A percentile compares a stretch with the other conserved stretches of the same genome.
Evolutionary conservation across 2,888 invertebrate species (phyloP).

Genomic region (Limnephilus auricula): DNA sequence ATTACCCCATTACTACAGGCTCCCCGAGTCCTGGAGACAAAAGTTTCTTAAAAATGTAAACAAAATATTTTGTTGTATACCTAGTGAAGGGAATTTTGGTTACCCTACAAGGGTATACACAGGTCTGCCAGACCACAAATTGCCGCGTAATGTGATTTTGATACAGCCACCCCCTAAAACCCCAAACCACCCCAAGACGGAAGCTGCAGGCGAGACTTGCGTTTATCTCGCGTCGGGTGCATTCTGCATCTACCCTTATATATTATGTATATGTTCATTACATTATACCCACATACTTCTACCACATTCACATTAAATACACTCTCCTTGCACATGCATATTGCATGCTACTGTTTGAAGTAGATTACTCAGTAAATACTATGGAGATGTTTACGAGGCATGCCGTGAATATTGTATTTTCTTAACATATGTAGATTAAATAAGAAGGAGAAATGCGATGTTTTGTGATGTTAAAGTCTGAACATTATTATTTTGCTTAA

Average conservation of each 20-base stretch:
- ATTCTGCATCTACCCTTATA: neutral
- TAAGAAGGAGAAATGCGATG: too few relatives aligned
- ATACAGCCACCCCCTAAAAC: conserved; percentile 7
- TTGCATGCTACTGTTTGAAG: neutral
- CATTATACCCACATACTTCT: neutral
- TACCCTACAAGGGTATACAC: neutral
- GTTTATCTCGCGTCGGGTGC: neutral
- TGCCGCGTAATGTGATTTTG: conserved; percentile 43
- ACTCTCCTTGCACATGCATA: neutral
- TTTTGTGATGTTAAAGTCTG: too few relatives aligned
- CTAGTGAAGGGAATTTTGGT: neutral
- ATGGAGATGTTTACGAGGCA: neutral
- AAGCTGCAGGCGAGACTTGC: neutral
- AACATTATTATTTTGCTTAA: too few relatives aligned
- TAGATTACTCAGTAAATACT: neutral
- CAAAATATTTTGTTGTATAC: neutral
- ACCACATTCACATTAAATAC: neutral
- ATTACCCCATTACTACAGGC: too few relatives aligned
- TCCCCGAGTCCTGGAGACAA: too few relatives aligned
- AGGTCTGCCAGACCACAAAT: conserved; percentile 13
- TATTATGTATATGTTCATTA: neutral
- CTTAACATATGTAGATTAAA: too few relatives aligned
- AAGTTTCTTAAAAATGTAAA: too few relatives aligned
- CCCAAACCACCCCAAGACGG: neutral
- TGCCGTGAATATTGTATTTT: neutral